Evolutionary conservation across 2,113 vertebrate genomes (phyloP).

Genomic region (Catagonus wagneri): DNA sequence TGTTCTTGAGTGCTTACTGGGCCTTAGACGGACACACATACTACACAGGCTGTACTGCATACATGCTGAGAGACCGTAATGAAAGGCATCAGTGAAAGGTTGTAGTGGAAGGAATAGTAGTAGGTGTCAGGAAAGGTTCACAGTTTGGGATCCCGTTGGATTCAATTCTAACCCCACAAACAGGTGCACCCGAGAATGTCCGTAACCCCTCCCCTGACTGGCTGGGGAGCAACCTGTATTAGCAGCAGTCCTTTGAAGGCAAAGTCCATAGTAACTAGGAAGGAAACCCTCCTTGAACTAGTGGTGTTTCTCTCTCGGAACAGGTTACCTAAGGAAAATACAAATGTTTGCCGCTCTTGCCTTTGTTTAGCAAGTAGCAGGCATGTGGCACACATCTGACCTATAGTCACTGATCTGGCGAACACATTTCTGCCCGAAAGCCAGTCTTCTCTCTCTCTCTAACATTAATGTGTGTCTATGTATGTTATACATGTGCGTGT

Average conservation of each 20-base stretch:
- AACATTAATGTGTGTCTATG: not conserved
- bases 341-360: not conserved
- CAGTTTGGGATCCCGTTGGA: not conserved
- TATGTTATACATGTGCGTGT: not conserved
- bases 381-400: not conserved
- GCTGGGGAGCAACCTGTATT: not conserved
- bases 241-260: not conserved
- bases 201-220: too few species aligned
- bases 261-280: not conserved
- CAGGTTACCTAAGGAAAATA: not conserved
- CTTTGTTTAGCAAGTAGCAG: not conserved
- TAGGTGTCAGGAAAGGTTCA: not conserved
- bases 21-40: not conserved
- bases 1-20: not conserved
- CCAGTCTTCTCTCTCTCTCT: not conserved
- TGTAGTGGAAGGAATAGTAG: not conserved
- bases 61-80: not conserved
- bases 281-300: not conserved
- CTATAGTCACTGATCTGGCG: not conserved
- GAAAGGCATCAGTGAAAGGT: not conserved
- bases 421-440: not conserved
- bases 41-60: accelerated
- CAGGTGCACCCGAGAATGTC: not conserved
- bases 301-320: not conserved
- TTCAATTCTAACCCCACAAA: not conserved